Base-by-base conservation (phyloP, 1,140 invertebrate genomes). In the Sarcophaga peregrina region DNA sequence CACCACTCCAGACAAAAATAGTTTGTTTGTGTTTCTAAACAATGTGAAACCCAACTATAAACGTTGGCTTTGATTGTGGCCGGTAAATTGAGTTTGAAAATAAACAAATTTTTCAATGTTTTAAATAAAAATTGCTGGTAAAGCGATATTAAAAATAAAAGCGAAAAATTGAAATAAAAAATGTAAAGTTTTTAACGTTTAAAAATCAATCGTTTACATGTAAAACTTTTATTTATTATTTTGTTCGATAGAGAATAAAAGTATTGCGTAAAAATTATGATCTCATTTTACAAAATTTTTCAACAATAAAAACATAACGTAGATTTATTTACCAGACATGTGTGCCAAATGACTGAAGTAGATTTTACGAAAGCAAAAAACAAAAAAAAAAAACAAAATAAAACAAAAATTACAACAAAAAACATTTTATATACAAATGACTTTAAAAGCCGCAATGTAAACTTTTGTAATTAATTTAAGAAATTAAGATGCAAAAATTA, bases 261-360 rank as follows among this genome's bases (percentile, higher is more conserved):
- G 62, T 68, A 20, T 68, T 68, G 17, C 20, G 20, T 68, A 68
- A 58, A 68, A 62, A 68, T 68, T 68, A 68, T 68, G 62, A 68
- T 68, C 62, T 68, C 62, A 68, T 68, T 68, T 58, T n/a, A 58
- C 15, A 68, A 25, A 20, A 68, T 20, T 25, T 62, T 25, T 68
- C 17, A n/a, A 68, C 9, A n/a, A 68, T 10, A n/a, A 68, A n/a
- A 68, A 68, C 1, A 20, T 68, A 68, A 68, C n/a, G 62, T 25
- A n/a, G 62, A 68, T 45, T 47, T 50, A 47, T 76, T 84, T 78
- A 85, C 87, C 85, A 85, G 86, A 88, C 86, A 86, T 89, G 87
- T 87, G 88, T 89, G 88, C 88, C 88, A 89, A 89, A 89, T 86
- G 88, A 89, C 88, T 89, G 88, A 90, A 88, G 86, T 88, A 88